Conservation (phyloP, 2,797 vertebrate genomes). For the Astyanax mexicanus region DNA sequence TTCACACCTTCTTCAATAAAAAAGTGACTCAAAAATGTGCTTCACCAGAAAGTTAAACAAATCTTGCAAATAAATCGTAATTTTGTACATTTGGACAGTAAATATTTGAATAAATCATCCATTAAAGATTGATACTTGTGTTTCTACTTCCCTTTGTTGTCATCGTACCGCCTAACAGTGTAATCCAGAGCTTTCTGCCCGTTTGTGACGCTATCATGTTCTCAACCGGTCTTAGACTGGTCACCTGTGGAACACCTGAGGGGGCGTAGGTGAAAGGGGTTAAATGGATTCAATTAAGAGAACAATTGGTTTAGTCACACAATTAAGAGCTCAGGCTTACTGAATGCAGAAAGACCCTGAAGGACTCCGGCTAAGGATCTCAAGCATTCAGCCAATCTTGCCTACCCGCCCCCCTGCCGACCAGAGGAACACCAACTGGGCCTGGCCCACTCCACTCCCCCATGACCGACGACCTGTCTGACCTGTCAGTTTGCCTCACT, state of each 20-base stretch:
- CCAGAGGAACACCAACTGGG: conserved; percentile 71
- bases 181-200: conserved; percentile 38
- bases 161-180: conserved; percentile 9
- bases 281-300: conserved; percentile 80
- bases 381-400: conserved; percentile 75
- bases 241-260: conserved; percentile 76
- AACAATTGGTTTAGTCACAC: conserved; percentile 85
- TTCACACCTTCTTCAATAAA: no score
- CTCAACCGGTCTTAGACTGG: conserved; percentile 43
- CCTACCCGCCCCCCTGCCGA: conserved; percentile 62
- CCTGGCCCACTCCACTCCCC: conserved; percentile 51
- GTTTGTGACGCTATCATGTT: conserved; percentile 46
- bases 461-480: conserved; percentile 62
- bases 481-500: conserved; percentile 40
- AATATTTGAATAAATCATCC: background rate
- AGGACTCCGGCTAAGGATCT: conserved; percentile 78
- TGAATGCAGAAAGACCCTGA: conserved; percentile 77
- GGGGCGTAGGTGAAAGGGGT: conserved; percentile 62
- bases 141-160: conserved; percentile 1
- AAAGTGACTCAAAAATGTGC: no score
- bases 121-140: background rate
- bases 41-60: no score
- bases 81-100: conserved; percentile 4
- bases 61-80: background rate
- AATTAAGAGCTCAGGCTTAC: conserved; percentile 81